These are phyloP conservation scores for Ophion obscuratus DNA, from an alignment of 2,888 invertebrate genomes.

Conservation along the genomic window DNA sequence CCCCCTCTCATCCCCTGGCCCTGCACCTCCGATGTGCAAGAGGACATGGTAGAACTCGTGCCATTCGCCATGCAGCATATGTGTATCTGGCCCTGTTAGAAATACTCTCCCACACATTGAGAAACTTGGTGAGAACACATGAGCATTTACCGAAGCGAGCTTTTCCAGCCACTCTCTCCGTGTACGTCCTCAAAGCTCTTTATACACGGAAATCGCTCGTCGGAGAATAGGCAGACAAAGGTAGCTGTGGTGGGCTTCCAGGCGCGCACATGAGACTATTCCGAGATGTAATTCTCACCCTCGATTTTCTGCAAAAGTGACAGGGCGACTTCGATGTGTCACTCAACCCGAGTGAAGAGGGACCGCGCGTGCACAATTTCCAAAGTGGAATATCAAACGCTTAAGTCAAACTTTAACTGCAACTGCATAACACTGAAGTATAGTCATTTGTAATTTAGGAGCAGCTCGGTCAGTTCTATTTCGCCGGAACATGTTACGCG, in stretches of 20 bases:
- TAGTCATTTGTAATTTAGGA: not conserved
- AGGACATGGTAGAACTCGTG: slow-evolving; percentile 6
- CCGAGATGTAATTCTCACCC: not conserved
- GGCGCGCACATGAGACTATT: not conserved
- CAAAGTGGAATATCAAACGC: not conserved
- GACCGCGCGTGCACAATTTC: not conserved
- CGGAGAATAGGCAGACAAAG: slow-evolving; percentile 22
- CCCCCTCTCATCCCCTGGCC: not conserved
- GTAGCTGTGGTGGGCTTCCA: not conserved
- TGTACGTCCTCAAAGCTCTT: slow-evolving; percentile 39
- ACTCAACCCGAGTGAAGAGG: not conserved
- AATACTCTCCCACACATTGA: not conserved
- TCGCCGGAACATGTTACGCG: not conserved
- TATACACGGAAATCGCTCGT: slow-evolving; percentile 48
- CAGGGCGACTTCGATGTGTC: not conserved
- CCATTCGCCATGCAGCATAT: not conserved
- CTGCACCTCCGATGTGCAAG: not conserved
- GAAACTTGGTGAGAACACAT: slow-evolving; percentile 22
- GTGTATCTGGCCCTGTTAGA: not conserved
- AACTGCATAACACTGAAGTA: not conserved
- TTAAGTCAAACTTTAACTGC: not conserved
- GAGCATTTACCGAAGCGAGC: slow-evolving; percentile 29
- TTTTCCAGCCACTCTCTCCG: slow-evolving; percentile 22
- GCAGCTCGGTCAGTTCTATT: not conserved
- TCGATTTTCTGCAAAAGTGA: not conserved